Conservation (phyloP, 2,888 invertebrate species). For the Trichogramma evanescens region DNA sequence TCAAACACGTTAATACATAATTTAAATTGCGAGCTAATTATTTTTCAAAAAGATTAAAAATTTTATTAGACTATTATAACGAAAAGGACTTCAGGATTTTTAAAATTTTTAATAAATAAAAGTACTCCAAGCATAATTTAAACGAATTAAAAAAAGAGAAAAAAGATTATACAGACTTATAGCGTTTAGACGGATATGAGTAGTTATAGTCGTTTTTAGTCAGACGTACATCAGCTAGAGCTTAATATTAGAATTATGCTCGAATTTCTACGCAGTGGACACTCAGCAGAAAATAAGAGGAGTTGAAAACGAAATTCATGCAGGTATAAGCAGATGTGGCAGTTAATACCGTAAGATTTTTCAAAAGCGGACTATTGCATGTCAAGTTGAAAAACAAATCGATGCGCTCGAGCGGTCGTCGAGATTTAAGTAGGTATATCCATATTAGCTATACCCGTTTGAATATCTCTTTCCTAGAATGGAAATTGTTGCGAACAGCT, state of each 20-base stretch:
- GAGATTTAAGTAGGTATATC: neutral
- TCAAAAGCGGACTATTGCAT: too few species aligned
- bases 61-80: too few species aligned
- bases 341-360: neutral
- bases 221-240: neutral
- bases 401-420: neutral
- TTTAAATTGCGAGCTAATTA: too few species aligned
- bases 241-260: neutral
- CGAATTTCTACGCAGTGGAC: neutral
- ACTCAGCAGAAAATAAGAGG: neutral
- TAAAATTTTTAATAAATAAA: neutral
- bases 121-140: neutral
- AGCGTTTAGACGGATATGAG: neutral
- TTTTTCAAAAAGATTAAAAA: too few species aligned
- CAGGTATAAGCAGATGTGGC: neutral
- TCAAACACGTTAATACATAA: too few species aligned
- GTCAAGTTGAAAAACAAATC: neutral
- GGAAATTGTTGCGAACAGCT: too few species aligned
- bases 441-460: too few species aligned
- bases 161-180: neutral
- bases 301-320: neutral
- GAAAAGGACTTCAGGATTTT: neutral
- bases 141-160: neutral
- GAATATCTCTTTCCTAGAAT: too few species aligned
- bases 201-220: neutral